Base-by-base conservation (phyloP, 2,797 vertebrate species). In the Periparus ater region DNA sequence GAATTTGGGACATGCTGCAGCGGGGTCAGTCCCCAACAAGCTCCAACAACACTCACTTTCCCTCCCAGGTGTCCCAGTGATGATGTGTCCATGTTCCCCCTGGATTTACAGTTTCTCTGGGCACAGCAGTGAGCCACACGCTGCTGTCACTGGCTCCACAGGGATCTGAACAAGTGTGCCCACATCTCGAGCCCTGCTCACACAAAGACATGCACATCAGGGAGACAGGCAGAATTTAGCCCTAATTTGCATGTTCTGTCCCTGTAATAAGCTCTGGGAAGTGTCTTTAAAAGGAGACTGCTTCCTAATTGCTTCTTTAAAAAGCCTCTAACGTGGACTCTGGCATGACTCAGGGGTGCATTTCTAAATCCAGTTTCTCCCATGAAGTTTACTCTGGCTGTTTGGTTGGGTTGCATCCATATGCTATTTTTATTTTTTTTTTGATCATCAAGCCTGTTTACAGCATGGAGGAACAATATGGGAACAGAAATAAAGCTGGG, bases 401-500 rank as follows among this genome's bases (percentile, higher is more conserved):
- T 84, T 92, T 38, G 26, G 61, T 68, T 85, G 91, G 85, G 73
- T 54, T 25, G 34, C 48, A 68, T 89, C 53, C 88, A 82, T 36
- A 16, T 14, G 38, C 94, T 91, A 82, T 93, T 95, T 94, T 93
- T 90, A 61, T 26, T 76, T 66, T 91, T 74, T 61, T 65, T 89
- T 71, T 70, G 29, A 63, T 91, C 94, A 89, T 29, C 67, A 26
- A 51, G 89, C 29, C 85, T 89, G 81, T 94, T 95, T 96, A 73
- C 85, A 73, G 81, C 65, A 30, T 1, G 45, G 54, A 92, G 83
- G 78, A 88, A 93, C 93, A 96, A 92, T 80, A 94, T 66, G 84
- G 93, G 86, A 91, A 91, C 86, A 96, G 95, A 94, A 96, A 91
- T 89, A 91, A 85, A 85, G 70, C 73, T 89, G 93, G 91, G 91